These are phyloP conservation scores for Oscheius sp. DNA, from an alignment of 2,888 invertebrate species.

Conservation along the genomic window DNA sequence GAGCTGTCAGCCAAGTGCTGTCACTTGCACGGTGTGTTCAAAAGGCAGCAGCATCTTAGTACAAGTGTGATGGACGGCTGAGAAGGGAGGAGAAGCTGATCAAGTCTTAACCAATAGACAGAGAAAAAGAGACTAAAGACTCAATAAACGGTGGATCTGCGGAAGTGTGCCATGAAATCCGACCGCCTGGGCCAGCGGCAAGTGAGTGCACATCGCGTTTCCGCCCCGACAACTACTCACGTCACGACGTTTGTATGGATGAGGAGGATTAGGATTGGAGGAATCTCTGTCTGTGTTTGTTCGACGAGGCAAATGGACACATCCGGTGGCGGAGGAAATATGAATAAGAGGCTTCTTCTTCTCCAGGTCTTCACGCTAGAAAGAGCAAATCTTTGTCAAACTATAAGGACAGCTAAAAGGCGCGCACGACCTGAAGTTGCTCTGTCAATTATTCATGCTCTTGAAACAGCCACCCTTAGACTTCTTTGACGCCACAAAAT, in stretches of 20 bases:
- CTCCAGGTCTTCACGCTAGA: neutral
- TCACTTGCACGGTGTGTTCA: too few species aligned
- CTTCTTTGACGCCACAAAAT: conserved; percentile 10
- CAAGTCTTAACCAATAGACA: neutral
- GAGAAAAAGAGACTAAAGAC: conserved; percentile 3
- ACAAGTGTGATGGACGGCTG: neutral
- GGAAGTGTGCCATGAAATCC: conserved; percentile 33
- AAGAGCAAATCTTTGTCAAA: neutral
- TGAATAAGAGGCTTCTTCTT: neutral
- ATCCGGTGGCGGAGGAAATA: neutral
- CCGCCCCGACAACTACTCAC: conserved; percentile 15
- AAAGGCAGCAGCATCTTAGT: too few species aligned
- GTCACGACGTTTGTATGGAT: conserved; percentile 20
- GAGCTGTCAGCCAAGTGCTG: too few species aligned
- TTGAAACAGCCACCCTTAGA: conserved; percentile 22
- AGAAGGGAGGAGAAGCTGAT: neutral
- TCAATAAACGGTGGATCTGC: conserved; percentile 6
- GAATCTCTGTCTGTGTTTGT: conserved; percentile 5
- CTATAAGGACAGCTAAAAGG: conserved; percentile 7
- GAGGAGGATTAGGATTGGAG: neutral
- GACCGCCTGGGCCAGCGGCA: conserved; percentile 13
- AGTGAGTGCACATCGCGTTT: conserved; percentile 35
- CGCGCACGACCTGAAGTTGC: conserved; percentile 18
- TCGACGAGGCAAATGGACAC: neutral
- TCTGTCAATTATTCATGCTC: conserved; percentile 28